Base-by-base conservation (phyloP, 2,797 vertebrate species). In the Calcarius lapponicus region DNA sequence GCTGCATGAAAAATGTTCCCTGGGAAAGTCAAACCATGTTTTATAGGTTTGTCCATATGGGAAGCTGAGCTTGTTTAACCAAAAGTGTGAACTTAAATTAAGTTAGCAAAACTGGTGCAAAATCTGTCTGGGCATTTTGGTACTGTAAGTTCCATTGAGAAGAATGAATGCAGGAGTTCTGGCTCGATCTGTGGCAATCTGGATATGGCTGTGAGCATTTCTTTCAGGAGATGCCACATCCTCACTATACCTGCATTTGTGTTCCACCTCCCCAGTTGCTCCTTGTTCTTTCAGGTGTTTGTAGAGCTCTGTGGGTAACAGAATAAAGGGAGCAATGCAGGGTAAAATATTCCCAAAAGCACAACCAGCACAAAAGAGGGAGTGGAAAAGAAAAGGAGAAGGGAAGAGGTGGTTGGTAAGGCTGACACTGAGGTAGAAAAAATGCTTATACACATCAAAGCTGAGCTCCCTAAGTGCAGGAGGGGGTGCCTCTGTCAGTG, bases 61-160 rank as follows among this genome's bases (percentile, higher is more conserved):
- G 38, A 86, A 88, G 32, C 50, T 88, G 48, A 79, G 80, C 70
- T 86, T 83, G 75, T 94, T 96, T 96, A 93, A 86, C 60, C 58
- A 88, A 94, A 92, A 86, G 76, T 79, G 76, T 93, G 87, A 94
- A 92, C 92, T 94, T 92, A 96, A 90, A 92, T 90, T 73, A 91
- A 92, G 64, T 84, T 87, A 80, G 80, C 71, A 66, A 91, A 93
- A 86, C n/a, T 76, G 62, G 51, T 86, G 60, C 76, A 92, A 92
- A 94, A 70, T 79, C 85, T 93, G 85, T 66, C 70, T 88, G 58
- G 91, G 25, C 62, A 66, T 60, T 94, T 90, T 86, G 53, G 67
- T 54, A n/a, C 38, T 42, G 19, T 62, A 75, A 69, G 69, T 93
- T 69, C 76, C 80, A 61, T n/a, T 28, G 43, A 42, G 64, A 70